A percentile compares a stretch with the other conserved stretches of the same genome.
phyloP scores from a whole-genome alignment of 2,113 vertebrate genomes.

The Pandion haliaetus region DNA sequence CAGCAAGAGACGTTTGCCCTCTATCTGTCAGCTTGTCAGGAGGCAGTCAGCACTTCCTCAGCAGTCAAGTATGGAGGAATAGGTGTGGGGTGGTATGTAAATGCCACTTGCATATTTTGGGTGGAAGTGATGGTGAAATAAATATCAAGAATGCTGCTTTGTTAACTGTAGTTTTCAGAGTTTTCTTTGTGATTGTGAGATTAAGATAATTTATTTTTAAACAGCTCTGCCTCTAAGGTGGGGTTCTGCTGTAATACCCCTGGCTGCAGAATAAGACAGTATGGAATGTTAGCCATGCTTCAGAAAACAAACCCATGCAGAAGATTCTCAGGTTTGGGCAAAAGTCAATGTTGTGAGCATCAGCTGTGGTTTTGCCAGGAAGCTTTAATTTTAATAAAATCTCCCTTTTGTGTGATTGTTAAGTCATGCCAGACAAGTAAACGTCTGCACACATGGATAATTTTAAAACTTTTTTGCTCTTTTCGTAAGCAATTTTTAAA shows the following conservation, averaged over 20 bases:
- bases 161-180: not conserved
- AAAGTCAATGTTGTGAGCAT: not conserved
- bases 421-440: not conserved
- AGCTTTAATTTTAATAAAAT: not conserved
- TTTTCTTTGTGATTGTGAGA: not conserved
- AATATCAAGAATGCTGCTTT: not conserved
- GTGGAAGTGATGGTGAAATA: not conserved
- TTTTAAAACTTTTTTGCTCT: not conserved
- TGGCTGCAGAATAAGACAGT: not conserved
- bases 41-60: not conserved
- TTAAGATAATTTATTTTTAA: not conserved
- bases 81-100: accelerated
- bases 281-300: not conserved
- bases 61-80: accelerated
- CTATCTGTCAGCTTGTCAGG: too few species aligned
- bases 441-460: not conserved
- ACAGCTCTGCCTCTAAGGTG: not conserved
- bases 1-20: not conserved
- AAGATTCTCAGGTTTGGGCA: not conserved
- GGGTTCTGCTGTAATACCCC: not conserved
- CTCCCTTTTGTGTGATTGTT: not conserved
- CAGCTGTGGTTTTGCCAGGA: not conserved
- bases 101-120: not conserved
- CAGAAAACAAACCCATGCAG: not conserved
- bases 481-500: not conserved